Percentiles rank a stretch among this genome's conserved stretches.
Evolutionary conservation across 2,113 vertebrate species (phyloP).

Genomic region (Pantherophis guttatus): DNA sequence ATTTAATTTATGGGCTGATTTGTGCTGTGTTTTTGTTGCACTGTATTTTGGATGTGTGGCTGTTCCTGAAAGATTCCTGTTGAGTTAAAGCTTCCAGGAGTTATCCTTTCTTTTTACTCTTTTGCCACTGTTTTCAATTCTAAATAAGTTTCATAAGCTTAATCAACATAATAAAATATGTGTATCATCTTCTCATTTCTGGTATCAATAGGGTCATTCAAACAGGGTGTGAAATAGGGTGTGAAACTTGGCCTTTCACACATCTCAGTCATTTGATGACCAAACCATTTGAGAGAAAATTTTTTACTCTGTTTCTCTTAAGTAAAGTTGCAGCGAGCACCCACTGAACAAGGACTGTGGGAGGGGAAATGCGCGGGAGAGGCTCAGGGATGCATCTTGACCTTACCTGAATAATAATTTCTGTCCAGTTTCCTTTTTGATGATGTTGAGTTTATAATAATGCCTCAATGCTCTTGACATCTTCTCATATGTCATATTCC

Average conservation of each 20-base stretch:
- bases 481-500: conserved; percentile 94
- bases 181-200: not conserved
- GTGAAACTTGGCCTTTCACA: not conserved
- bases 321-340: not conserved
- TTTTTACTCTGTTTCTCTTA: not conserved
- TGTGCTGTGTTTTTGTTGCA: not conserved
- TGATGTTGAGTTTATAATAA: conserved; percentile 94
- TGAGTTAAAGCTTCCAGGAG: not conserved
- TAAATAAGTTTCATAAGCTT: not conserved
- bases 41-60: not conserved
- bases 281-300: not conserved
- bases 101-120: not conserved
- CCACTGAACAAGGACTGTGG: not conserved
- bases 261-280: not conserved
- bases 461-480: conserved; percentile 89
- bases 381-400: not conserved
- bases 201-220: not conserved
- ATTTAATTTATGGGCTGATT: not conserved
- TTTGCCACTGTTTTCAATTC: not conserved
- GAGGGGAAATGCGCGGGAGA: not conserved
- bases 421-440: conserved; percentile 88
- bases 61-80: not conserved
- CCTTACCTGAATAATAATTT: conserved; percentile 87
- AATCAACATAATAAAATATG: not conserved
- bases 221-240: not conserved